These are phyloP conservation scores for Chelidonichthys spinosus DNA, from an alignment of 2,797 vertebrate genomes.

Conservation along the genomic window DNA sequence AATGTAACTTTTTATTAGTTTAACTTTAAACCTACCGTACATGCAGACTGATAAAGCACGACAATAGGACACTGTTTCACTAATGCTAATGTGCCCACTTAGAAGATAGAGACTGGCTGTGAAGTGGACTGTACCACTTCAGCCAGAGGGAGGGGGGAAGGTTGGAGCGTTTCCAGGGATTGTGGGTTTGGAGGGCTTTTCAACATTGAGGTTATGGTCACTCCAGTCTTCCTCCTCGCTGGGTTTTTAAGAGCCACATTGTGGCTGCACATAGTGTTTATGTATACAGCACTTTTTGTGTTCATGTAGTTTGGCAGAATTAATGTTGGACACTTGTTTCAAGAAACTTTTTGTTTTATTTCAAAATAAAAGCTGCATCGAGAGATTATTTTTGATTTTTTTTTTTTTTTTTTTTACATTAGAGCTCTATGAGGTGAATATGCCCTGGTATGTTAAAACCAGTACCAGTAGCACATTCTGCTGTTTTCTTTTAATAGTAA, in stretches of 20 bases:
- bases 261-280: conserved; percentile 66
- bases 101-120: conserved; percentile 49
- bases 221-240: conserved; percentile 65
- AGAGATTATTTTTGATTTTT: not conserved
- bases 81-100: conserved; percentile 45
- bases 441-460: not conserved
- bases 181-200: conserved; percentile 80
- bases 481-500: too few relatives aligned
- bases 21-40: conserved; percentile 59
- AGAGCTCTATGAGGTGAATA: not conserved
- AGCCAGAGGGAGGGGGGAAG: conserved; percentile 2
- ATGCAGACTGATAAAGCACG: conserved; percentile 5
- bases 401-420: too few relatives aligned
- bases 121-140: conserved; percentile 63
- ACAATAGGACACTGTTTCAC: conserved; percentile 67
- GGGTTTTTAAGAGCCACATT: conserved; percentile 75
- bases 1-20: conserved; percentile 75
- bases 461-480: not conserved
- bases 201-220: conserved; percentile 79
- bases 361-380: conserved; percentile 23
- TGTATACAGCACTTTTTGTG: conserved; percentile 42
- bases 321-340: conserved; percentile 44
- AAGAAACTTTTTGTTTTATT: conserved; percentile 8
- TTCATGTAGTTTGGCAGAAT: conserved; percentile 42
- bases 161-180: conserved; percentile 70